phyloP scores from a whole-genome alignment of 2,888 invertebrate species.

The Xestia c-nigrum region DNA sequence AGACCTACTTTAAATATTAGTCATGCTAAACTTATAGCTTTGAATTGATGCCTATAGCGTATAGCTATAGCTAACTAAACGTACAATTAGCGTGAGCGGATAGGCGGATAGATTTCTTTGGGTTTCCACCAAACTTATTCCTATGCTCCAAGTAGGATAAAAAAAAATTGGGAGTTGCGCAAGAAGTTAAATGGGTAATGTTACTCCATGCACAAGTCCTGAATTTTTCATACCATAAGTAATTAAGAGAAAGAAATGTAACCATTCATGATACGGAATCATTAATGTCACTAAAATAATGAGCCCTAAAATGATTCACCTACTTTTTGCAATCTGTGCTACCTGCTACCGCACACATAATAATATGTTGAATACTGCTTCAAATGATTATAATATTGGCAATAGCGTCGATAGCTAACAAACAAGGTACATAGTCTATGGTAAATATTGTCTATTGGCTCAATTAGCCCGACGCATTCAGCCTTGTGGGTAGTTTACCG shows the following conservation, averaged over 20 bases:
- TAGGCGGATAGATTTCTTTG: neutral
- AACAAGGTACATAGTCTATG: constrained; percentile 19
- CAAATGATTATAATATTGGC: neutral
- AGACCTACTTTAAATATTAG: neutral
- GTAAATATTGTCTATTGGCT: constrained; percentile 59
- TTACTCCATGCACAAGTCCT: neutral
- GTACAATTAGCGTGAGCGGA: neutral
- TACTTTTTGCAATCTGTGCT: neutral
- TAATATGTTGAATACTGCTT: neutral
- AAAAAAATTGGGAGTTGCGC: no score
- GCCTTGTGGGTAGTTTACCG: constrained; percentile 69
- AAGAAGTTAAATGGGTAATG: no score
- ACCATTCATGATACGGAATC: no score
- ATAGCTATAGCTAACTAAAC: neutral
- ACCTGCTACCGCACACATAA: neutral
- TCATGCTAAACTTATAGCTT: neutral
- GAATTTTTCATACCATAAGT: no score
- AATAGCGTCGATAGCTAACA: constrained; percentile 28
- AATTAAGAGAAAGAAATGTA: no score
- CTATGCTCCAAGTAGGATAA: no score
- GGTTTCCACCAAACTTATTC: neutral
- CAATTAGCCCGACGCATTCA: constrained; percentile 58
- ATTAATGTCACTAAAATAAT: no score
- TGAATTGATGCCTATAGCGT: neutral
- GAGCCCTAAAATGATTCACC: constrained; percentile 15